Percentiles rank a stretch among this genome's conserved stretches.
These are phyloP conservation scores for Hylyphantes graminicola DNA, from an alignment of 1,140 invertebrate genomes.

Conservation along the genomic window DNA sequence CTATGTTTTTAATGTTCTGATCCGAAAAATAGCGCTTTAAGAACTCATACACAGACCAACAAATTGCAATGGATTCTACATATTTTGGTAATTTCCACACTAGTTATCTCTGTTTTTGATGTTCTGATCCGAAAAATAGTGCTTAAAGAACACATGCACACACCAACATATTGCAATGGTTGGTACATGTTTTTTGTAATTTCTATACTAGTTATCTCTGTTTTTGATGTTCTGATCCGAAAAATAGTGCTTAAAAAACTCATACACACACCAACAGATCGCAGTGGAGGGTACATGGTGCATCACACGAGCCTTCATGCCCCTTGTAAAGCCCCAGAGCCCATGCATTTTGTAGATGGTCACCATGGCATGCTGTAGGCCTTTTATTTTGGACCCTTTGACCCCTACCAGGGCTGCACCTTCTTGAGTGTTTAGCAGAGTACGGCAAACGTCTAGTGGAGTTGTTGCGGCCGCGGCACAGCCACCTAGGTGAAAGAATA, in stretches of 20 bases:
- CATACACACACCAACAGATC: slow-evolving; percentile 46
- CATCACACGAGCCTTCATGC: slow-evolving; percentile 30
- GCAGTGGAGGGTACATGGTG: slow-evolving; percentile 36
- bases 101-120: not conserved
- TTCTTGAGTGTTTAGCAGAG: slow-evolving; percentile 39
- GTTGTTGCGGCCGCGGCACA: slow-evolving; percentile 41
- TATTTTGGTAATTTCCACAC: not conserved
- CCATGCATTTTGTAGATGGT: slow-evolving; percentile 37
- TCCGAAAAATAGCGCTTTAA: slow-evolving; percentile 44
- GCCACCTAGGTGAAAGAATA: not conserved
- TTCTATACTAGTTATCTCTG: too few species aligned
- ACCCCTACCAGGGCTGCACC: slow-evolving; percentile 9
- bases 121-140: slow-evolving; percentile 24
- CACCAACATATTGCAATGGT: slow-evolving; percentile 42
- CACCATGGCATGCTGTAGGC: slow-evolving; percentile 12
- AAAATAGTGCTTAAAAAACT: slow-evolving; percentile 45
- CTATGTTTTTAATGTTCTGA: not conserved
- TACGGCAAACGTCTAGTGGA: slow-evolving; percentile 33
- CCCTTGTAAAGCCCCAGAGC: slow-evolving; percentile 16
- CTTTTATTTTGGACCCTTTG: slow-evolving; percentile 6
- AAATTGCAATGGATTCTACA: slow-evolving; percentile 36
- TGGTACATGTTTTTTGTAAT: too few species aligned
- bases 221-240: not conserved
- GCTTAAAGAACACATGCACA: slow-evolving; percentile 43
- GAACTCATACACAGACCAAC: slow-evolving; percentile 41